Conservation (phyloP, 2,113 vertebrate species). For the Solea senegalensis region DNA sequence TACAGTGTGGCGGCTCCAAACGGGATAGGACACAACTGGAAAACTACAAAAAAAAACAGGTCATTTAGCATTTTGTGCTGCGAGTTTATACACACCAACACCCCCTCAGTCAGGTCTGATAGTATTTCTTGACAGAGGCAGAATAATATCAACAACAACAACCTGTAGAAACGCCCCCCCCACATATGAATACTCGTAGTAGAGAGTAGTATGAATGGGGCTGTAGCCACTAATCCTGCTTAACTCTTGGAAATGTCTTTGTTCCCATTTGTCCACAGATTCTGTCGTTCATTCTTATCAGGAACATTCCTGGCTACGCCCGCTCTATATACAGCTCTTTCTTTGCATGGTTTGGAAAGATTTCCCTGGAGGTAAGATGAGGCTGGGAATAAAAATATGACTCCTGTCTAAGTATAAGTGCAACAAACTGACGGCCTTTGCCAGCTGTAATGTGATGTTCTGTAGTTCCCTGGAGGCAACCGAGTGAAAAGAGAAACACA, state of each 20-base stretch:
- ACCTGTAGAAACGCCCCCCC: no score
- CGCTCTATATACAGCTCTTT: constrained; percentile 97
- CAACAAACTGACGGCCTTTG: neutral
- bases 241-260: constrained; percentile 18
- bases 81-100: no score
- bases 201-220: no score
- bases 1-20: no score
- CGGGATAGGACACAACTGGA: no score
- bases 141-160: no score
- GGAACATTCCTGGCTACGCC: constrained; percentile 94
- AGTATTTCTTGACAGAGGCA: no score
- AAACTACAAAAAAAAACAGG: no score
- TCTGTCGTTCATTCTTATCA: constrained; percentile 94
- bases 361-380: constrained; percentile 92
- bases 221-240: neutral
- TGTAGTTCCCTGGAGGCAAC: neutral
- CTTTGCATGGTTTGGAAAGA: constrained; percentile 98
- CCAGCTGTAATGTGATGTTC: neutral
- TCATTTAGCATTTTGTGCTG: no score
- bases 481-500: neutral
- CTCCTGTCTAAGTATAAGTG: no score
- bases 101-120: no score
- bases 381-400: neutral
- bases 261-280: constrained; percentile 81
- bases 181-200: no score